Evolutionary conservation across 2,113 vertebrate species (phyloP), one percentile per base, ranked within the genome.

Genomic region (Megaceryle maxima): DNA sequence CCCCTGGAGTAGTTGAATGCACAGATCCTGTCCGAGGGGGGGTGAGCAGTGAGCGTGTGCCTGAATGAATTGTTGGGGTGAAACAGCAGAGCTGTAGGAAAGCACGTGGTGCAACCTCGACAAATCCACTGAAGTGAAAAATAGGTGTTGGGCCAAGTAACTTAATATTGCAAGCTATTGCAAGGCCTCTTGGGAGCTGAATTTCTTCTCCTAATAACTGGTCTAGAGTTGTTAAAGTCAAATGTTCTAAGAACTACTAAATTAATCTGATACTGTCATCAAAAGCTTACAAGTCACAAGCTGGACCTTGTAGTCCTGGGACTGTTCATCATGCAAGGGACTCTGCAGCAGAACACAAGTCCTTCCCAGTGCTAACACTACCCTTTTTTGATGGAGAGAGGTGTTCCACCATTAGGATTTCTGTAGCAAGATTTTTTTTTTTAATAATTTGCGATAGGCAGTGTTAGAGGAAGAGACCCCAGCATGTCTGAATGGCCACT

Each of bases 51-150:
- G 5, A 74, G 76, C 35, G 14, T 92, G 94, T 86, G 82, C 64
- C 57, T 77, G 92, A 97, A 92, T 89, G 91, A 92, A 39, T 91
- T 90, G 63, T 41, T 67, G 80, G 43, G 75, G 46, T 12, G n/a
- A 75, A 83, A 48, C 75, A 70, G 72, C n/a, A 57, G 60, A 72
- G 57, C 66, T 64, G n/a, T 33, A 74, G 75, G 68, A 90, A 76
- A 90, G 37, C 80, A 79, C 37, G 2, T 51, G 75, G 68, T 84
- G 53, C 18, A 64, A 83, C 70, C 81, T 75, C 16, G 33, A n/a
- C 59, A 80, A 66, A 77, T 73, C 43, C 55, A 48, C 56, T 79
- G 35, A 73, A 70, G 64, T 60, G 51, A 79, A 82, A 95, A 79
- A 28, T 13, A 41, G 50, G 11, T 91, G 73, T 75, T 95, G 55